These are phyloP conservation scores for Lithobates pipiens DNA, from an alignment of 2,797 vertebrate genomes.

Conservation along the genomic window DNA sequence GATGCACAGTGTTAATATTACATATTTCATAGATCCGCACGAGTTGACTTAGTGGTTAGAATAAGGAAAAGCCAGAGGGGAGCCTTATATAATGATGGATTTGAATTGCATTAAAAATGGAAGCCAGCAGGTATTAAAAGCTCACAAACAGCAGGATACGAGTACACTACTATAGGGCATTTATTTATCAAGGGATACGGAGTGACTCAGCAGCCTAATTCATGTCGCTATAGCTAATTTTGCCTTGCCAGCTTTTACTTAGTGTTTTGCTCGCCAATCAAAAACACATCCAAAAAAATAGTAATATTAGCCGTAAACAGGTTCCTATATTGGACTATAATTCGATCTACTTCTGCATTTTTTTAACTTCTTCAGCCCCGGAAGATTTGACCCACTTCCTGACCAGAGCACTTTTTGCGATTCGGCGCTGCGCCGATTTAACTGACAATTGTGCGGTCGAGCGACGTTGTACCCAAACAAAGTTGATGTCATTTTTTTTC, in stretches of 20 bases:
- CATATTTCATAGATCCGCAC: slow-evolving; percentile 14
- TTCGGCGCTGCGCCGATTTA: too few species aligned
- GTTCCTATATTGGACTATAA: too few species aligned
- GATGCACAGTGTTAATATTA: slow-evolving; percentile 40
- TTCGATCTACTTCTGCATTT: too few species aligned
- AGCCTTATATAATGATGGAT: slow-evolving; percentile 53
- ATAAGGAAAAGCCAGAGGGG: slow-evolving; percentile 53
- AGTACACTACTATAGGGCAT: slow-evolving; percentile 28
- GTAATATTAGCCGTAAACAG: neutral
- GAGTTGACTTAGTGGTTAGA: slow-evolving; percentile 50
- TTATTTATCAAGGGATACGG: slow-evolving; percentile 42
- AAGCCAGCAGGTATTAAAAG: slow-evolving; percentile 59
- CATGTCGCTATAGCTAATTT: neutral
- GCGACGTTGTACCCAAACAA: too few species aligned
- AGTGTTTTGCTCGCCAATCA: neutral
- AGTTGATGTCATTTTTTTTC: too few species aligned
- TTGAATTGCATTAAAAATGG: slow-evolving; percentile 60
- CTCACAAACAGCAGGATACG: slow-evolving; percentile 39
- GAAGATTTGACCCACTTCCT: too few species aligned
- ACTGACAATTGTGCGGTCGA: too few species aligned
- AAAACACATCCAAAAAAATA: neutral
- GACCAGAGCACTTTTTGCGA: too few species aligned
- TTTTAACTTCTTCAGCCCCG: too few species aligned
- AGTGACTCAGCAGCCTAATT: slow-evolving; percentile 20
- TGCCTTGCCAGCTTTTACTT: slow-evolving; percentile 23